A percentile compares a stretch with the other conserved stretches of the same genome.
Conservation (phyloP, 2,113 vertebrate species). For the Myotis davidii region DNA sequence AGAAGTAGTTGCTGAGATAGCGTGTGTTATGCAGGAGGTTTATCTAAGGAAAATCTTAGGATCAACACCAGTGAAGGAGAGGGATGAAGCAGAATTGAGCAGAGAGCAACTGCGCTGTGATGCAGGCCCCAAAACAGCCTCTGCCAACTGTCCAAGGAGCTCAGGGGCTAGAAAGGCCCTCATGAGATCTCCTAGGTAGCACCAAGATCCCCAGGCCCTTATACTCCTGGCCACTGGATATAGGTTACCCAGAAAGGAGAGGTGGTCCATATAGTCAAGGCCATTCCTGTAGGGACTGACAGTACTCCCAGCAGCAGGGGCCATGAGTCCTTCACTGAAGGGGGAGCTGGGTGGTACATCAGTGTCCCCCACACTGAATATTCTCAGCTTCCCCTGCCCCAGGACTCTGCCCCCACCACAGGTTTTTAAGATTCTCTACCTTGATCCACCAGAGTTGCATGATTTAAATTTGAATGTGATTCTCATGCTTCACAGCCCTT, state of each 20-base stretch:
- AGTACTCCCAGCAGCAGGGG: neutral
- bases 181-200: neutral
- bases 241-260: neutral
- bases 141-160: neutral
- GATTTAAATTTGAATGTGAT: neutral
- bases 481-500: neutral
- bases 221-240: neutral
- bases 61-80: neutral
- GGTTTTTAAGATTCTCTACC: neutral
- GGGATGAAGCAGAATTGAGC: neutral
- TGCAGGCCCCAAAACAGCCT: neutral
- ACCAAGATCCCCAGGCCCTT: neutral
- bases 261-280: neutral
- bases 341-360: neutral
- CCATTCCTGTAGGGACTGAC: neutral
- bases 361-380: neutral
- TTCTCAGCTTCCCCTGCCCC: neutral
- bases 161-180: neutral
- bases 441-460: neutral
- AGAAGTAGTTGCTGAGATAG: neutral
- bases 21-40: neutral
- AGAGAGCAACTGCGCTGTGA: neutral
- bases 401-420: neutral
- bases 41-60: neutral
- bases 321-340: neutral